Evolutionary conservation across 2,888 invertebrate species (phyloP), one percentile per base, ranked within the genome.

Genomic region (Labia minor): DNA sequence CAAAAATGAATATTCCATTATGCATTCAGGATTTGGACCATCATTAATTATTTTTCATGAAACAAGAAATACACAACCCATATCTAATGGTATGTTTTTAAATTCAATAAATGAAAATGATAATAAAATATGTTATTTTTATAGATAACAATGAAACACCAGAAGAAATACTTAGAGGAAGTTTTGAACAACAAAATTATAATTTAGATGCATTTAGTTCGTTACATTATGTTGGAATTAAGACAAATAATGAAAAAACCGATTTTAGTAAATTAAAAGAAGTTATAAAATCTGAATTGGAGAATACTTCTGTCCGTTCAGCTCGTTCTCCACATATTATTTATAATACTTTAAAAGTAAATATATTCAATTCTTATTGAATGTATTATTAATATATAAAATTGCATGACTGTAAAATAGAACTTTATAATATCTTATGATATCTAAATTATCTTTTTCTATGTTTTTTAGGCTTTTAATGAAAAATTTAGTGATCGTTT

Each of bases 31-130:
- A 20, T 77, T 87, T 67, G 90, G 90, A 19, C 91, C 91, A 49
- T 84, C 86, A 70, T 83, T 90, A 21, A 82, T 90, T 67, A 84
- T 92, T 70, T 89, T 90, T 77, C 91, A 92, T 75, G 90, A 91
- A 77, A 90, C 90, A 0, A 79, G 81, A 65, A 83, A 89, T 73
- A 90, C 90, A 14, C 82, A 83, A 72, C 84, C 86, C n/a, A n/a
- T n/a, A n/a, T n/a, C n/a, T n/a, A n/a, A n/a, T n/a, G n/a, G n/a
- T n/a, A n/a, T n/a, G n/a, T n/a, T n/a, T 8, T 77, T 89, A 66
- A 79, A 81, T 70, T 80, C 81, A 26, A 8, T 26, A 26, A 26
- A 26, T 26, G n/a, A 70, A 80, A 84, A 82, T 74, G 75, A 78
- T 76, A 71, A 69, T 20, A 18, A 66, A 62, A 10, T 19, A 26